Evolutionary conservation across 1,140 invertebrate genomes (phyloP).

Genomic region (Thereuonema tuberculata): DNA sequence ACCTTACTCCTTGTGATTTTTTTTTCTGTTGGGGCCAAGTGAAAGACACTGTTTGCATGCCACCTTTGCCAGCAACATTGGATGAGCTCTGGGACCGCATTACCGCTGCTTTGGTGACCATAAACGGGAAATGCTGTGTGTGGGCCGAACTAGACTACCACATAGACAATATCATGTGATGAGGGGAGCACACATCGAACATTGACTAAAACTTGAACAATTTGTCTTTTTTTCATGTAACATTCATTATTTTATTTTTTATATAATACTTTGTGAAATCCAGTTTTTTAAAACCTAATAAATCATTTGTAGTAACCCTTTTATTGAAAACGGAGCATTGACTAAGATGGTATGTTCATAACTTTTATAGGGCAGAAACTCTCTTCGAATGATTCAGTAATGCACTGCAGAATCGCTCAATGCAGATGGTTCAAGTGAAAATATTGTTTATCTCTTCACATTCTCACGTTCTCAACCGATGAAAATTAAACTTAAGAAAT

Average conservation of each 20-base stretch:
- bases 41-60: neutral
- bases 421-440: no score
- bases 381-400: no score
- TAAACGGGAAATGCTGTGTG: neutral
- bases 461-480: no score
- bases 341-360: no score
- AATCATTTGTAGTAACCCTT: no score
- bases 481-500: no score
- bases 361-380: no score
- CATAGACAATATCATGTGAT: neutral
- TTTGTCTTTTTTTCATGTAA: neutral
- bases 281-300: no score
- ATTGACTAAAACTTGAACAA: neutral
- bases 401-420: no score
- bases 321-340: no score
- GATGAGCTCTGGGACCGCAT: neutral
- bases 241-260: no score
- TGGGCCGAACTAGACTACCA: neutral
- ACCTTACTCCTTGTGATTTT: neutral
- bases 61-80: neutral
- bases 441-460: no score
- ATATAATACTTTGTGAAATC: neutral
- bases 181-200: neutral
- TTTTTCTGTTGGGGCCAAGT: neutral
- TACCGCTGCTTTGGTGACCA: neutral